Conservation (phyloP, 2,113 vertebrate genomes). For the Phycodurus eques region DNA sequence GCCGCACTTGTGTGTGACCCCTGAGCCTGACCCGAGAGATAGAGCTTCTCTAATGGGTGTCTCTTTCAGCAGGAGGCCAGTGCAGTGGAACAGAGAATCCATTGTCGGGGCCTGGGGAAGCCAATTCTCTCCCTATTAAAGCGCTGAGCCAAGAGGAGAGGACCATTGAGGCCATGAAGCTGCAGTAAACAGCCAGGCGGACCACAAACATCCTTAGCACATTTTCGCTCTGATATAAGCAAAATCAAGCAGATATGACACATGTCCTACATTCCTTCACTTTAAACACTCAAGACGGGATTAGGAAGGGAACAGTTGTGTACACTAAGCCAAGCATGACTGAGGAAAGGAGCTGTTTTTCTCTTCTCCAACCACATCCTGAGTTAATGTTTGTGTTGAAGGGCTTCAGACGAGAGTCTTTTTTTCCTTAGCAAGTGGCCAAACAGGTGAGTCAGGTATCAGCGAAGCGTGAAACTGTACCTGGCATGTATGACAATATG, state of each 20-base stretch:
- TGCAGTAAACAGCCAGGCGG: conserved; percentile 35
- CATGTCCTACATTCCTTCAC: conserved; percentile 18
- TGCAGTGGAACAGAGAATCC: conserved; percentile 68
- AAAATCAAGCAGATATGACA: conserved; percentile 15
- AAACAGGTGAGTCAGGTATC: conserved; percentile 70
- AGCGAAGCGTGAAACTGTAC: conserved; percentile 53
- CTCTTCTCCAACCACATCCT: conserved; percentile 55
- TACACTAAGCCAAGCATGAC: conserved; percentile 29
- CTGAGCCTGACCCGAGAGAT: conserved; percentile 73
- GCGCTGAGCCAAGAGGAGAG: conserved; percentile 50
- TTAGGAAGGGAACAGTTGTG: conserved; percentile 39
- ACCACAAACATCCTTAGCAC: conserved; percentile 28
- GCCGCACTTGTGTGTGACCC: conserved; percentile 73
- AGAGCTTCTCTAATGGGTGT: conserved; percentile 78
- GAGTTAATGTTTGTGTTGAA: conserved; percentile 18
- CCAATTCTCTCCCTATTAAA: conserved; percentile 67
- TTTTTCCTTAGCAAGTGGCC: conserved; percentile 47
- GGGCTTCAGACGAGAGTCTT: conserved; percentile 31
- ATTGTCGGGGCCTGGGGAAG: conserved; percentile 70
- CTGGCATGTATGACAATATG: conserved; percentile 53
- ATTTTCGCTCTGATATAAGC: not conserved
- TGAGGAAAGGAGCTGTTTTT: conserved; percentile 41
- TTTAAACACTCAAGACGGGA: conserved; percentile 37
- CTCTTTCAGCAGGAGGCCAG: conserved; percentile 71
- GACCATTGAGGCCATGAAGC: conserved; percentile 18